Evolutionary conservation across 2,797 vertebrate genomes (phyloP), one percentile per base, ranked within the genome.

Genomic region (Chelmon rostratus): DNA sequence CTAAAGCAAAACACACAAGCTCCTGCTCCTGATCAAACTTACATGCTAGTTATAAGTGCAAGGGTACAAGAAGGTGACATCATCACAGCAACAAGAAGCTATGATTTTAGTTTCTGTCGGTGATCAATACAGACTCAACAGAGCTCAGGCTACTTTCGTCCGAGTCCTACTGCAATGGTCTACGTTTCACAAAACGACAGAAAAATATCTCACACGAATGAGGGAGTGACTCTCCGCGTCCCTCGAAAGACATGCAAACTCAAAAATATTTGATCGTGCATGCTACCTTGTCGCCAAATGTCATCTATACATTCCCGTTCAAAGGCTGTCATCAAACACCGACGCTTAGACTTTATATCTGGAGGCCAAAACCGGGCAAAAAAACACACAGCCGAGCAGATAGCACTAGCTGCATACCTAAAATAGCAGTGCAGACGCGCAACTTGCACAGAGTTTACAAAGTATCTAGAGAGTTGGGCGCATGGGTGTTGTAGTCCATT

Each of bases 371-470:
- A 71, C 28, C 59, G 40, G 40, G 46, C 68, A 49, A 65, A 88
- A 78, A 78, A 83, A 69, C 84, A 78, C 73, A 89, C 28, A 25
- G 65, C 33, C 83, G 76, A 88, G 18, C 79, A 79, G 65, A 91
- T 83, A 93, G 92, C 91, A 81, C 88, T 91, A 89, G 90, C 90
- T 90, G 90, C 93, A 93, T 90, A 93, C 88, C 90, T 91, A 93
- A 92, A 92, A 94, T 93, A 95, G 89, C 90, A 92, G 88, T 81
- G 88, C 90, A 91, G 90, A 91, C 93, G 84, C 90, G 92, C 91
- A 96, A 96, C 93, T 96, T 96, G 93, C 94, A 92, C 90, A 90
- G 94, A 96, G 95, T 96, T 96, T 96, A 94, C 91, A 95, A 96
- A 96, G 95, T 96, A 95, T 94, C 93, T 88, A 49, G 86, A 88